phyloP scores from a whole-genome alignment of 2,888 invertebrate genomes.

The Chrysomela aeneicollis region DNA sequence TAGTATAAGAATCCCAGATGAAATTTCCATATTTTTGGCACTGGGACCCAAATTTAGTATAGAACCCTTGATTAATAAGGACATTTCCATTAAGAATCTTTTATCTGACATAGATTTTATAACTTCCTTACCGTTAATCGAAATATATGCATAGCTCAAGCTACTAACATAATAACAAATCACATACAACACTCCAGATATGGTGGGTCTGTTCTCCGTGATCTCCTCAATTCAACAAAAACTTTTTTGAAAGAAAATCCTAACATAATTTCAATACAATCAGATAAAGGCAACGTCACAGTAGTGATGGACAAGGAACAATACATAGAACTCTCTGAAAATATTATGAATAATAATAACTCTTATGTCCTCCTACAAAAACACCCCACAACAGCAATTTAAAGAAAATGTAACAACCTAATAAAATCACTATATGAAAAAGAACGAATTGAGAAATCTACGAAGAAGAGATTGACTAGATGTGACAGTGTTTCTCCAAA shows the following conservation, averaged over 20 bases:
- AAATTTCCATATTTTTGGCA: background rate
- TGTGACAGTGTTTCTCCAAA: background rate
- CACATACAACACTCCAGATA: background rate
- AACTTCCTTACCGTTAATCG: background rate
- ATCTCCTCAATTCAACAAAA: background rate
- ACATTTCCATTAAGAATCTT: constrained; percentile 11
- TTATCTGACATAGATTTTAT: constrained; percentile 17
- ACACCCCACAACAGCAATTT: background rate
- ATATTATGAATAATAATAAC: background rate
- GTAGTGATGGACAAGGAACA: constrained; percentile 11
- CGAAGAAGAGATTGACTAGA: constrained; percentile 8
- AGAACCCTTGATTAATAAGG: constrained; percentile 8
- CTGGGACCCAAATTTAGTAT: constrained; percentile 17
- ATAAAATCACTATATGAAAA: background rate
- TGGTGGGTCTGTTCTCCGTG: background rate
- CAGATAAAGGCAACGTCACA: constrained; percentile 10
- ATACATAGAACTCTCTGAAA: background rate
- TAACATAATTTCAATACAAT: background rate
- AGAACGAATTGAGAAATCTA: constrained; percentile 5
- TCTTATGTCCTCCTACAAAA: background rate
- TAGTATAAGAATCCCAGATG: background rate
- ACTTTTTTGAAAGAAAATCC: background rate
- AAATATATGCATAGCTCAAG: background rate
- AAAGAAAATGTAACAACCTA: background rate
- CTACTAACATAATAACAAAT: constrained; percentile 6